These are phyloP conservation scores for Drosophila melanogaster DNA, from an alignment of 1,140 invertebrate species.

Conservation along the genomic window DNA sequence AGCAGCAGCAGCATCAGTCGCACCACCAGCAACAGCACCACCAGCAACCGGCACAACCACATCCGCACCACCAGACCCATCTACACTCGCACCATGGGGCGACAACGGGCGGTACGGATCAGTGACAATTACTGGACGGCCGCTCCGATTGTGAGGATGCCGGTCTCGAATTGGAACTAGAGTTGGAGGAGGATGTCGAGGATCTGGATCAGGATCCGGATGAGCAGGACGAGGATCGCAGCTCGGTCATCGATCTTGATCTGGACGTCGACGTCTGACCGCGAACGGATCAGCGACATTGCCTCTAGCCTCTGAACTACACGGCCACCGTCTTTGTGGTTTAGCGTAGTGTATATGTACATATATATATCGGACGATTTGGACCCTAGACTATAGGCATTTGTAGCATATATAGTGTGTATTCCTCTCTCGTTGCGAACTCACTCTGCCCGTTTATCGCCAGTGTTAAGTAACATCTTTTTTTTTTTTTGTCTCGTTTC, in stretches of 20 bases:
- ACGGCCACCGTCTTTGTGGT: slow-evolving; percentile 14
- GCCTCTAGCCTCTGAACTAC: slow-evolving; percentile 56
- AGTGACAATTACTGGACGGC: slow-evolving; percentile 84
- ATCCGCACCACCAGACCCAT: slow-evolving; percentile 35
- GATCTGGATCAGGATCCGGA: slow-evolving; percentile 46
- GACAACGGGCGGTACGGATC: slow-evolving; percentile 60
- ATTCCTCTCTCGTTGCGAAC: background rate
- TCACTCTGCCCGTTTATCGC: background rate
- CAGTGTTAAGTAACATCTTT: background rate
- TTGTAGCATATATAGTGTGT: slow-evolving; percentile 17
- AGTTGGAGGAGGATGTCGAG: slow-evolving; percentile 42
- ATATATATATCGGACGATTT: slow-evolving; percentile 6
- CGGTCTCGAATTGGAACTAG: slow-evolving; percentile 56
- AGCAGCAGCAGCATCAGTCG: slow-evolving; percentile 21
- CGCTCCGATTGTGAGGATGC: slow-evolving; percentile 72
- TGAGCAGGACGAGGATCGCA: slow-evolving; percentile 71
- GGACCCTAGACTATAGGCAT: slow-evolving; percentile 35
- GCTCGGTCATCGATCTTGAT: slow-evolving; percentile 82
- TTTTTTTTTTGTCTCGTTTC: slow-evolving; percentile 17
- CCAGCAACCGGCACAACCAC: slow-evolving; percentile 41
- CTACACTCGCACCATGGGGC: slow-evolving; percentile 38
- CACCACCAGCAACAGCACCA: slow-evolving; percentile 26
- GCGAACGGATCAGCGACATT: slow-evolving; percentile 51
- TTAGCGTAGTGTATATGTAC: slow-evolving; percentile 8
- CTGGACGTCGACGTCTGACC: slow-evolving; percentile 83